These are phyloP conservation scores for Pterobdella sp. DNA, from an alignment of 2,888 invertebrate species.

Conservation along the genomic window DNA sequence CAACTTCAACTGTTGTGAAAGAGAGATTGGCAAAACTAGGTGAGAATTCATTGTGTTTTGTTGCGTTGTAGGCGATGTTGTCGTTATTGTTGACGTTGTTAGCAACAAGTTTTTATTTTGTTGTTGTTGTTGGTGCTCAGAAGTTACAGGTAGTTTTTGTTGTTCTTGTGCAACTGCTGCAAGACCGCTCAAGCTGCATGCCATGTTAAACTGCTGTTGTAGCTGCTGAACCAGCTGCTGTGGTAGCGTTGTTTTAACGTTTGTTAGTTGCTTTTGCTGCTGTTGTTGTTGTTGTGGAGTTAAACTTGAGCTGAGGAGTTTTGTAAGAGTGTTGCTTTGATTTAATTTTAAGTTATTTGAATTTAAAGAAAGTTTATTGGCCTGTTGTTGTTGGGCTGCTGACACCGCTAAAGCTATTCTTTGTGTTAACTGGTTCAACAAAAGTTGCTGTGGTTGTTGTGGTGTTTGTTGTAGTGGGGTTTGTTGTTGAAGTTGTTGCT, in stretches of 20 bases:
- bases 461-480: constrained; percentile 22
- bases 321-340: constrained; percentile 19
- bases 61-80: not conserved
- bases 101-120: not conserved
- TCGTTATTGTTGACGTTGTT: not conserved
- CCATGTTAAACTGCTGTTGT: constrained; percentile 20
- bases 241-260: constrained; percentile 16
- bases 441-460: constrained; percentile 27
- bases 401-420: constrained; percentile 23
- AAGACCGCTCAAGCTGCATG: constrained; percentile 13
- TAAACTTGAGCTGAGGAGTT: constrained; percentile 7
- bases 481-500: not conserved
- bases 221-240: constrained; percentile 24
- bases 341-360: not conserved
- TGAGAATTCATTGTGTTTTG: not conserved
- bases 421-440: constrained; percentile 28
- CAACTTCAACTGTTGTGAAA: constrained; percentile 21
- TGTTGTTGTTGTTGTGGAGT: not conserved
- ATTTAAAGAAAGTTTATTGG: not conserved
- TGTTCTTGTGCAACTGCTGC: constrained; percentile 26
- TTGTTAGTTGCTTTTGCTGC: not conserved
- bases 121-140: constrained; percentile 4
- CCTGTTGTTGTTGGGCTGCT: constrained; percentile 25
- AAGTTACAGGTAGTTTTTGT: constrained; percentile 19
- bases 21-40: constrained; percentile 16